These are phyloP conservation scores for Oreocharis arfaki DNA, from an alignment of 2,113 vertebrate genomes.

Conservation along the genomic window DNA sequence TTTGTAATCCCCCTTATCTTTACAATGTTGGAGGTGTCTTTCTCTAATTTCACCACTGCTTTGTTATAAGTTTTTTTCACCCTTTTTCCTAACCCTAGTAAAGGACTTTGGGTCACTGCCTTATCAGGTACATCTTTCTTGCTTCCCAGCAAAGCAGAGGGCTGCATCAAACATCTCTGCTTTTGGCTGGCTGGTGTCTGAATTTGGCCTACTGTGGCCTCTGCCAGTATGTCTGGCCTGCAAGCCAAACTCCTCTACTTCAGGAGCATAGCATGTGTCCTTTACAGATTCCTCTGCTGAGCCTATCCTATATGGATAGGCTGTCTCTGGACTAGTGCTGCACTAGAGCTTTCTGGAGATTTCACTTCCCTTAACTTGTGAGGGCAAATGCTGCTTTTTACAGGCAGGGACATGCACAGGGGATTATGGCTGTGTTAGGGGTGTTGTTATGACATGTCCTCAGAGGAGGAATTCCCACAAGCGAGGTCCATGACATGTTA, in stretches of 20 bases:
- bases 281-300: neutral
- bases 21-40: neutral
- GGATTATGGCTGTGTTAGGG: fast-evolving
- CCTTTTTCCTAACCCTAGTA: neutral
- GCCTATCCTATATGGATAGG: neutral
- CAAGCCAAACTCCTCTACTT: neutral
- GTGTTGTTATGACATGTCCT: neutral
- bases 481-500: neutral
- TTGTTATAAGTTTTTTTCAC: neutral
- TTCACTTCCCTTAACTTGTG: neutral
- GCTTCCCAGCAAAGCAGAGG: neutral
- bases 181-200: neutral
- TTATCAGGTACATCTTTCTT: neutral
- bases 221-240: neutral
- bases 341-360: neutral
- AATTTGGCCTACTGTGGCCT: neutral
- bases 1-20: neutral
- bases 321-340: neutral
- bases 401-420: neutral
- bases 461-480: neutral
- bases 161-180: neutral
- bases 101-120: neutral
- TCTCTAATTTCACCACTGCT: neutral
- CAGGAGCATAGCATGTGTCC: neutral
- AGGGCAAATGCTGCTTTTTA: neutral